Percentiles rank a stretch among this genome's conserved stretches.
phyloP scores from a whole-genome alignment of 2,113 vertebrate species.

The Pyxicephalus adspersus region DNA sequence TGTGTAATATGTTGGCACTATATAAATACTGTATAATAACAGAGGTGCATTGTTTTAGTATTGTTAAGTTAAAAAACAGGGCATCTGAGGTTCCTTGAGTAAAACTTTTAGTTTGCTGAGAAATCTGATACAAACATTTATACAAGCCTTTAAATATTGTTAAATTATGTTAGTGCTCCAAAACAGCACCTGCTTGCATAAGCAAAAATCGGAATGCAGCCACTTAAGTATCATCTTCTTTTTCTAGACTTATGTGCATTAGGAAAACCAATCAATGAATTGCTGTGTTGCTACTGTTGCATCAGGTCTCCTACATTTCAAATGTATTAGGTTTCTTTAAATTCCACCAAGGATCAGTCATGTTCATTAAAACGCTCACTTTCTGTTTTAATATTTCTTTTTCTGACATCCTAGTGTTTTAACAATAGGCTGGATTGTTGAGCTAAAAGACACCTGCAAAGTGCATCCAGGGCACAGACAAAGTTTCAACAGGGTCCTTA shows the following conservation, averaged over 20 bases:
- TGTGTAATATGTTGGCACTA: no score
- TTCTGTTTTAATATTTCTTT: constrained; percentile 74
- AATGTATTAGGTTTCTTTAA: constrained; percentile 65
- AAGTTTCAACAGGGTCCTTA: constrained; percentile 79
- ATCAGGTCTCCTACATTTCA: constrained; percentile 55
- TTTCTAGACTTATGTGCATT: constrained; percentile 58
- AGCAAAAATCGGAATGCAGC: constrained; percentile 27
- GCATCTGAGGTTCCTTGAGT: no score
- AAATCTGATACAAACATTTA: no score
- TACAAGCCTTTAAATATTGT: no score
- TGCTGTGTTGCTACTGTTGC: constrained; percentile 54
- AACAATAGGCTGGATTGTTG: constrained; percentile 89
- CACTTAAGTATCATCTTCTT: constrained; percentile 54
- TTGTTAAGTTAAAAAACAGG: no score
- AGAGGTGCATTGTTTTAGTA: no score
- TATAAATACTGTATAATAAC: no score
- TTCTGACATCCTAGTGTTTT: constrained; percentile 65
- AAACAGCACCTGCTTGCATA: neutral
- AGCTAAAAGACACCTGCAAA: constrained; percentile 89
- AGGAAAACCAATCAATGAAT: constrained; percentile 61
- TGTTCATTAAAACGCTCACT: constrained; percentile 68
- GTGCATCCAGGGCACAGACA: constrained; percentile 76
- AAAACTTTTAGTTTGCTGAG: no score
- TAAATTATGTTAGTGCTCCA: no score
- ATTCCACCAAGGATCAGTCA: constrained; percentile 70